phyloP scores from a whole-genome alignment of 2,113 vertebrate species.

The Calidris pygmaea region DNA sequence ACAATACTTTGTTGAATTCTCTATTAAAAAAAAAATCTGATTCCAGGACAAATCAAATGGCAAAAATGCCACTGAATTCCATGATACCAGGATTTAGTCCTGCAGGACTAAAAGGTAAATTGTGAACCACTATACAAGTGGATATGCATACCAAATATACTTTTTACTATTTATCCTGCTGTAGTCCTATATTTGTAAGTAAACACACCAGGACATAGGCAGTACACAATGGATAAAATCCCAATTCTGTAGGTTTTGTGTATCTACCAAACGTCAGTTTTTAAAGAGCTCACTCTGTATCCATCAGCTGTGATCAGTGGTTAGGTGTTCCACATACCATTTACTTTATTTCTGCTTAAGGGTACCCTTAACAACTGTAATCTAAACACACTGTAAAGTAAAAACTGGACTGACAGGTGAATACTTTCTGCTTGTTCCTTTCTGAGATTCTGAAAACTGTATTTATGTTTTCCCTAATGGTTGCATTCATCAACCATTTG shows the following conservation, averaged over 20 bases:
- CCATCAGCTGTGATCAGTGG: background rate
- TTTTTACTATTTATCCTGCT: background rate
- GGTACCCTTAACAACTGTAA: background rate
- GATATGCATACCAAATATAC: background rate
- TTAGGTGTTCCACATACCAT: background rate
- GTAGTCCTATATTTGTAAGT: background rate
- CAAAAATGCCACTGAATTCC: background rate
- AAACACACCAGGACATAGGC: background rate
- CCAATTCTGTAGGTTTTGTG: background rate
- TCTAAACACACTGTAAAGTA: background rate
- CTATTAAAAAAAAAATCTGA: background rate
- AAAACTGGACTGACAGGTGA: background rate
- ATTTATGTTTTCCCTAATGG: background rate
- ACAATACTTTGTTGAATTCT: background rate
- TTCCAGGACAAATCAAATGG: background rate
- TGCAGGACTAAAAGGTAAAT: background rate
- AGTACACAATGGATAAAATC: background rate
- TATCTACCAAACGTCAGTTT: background rate
- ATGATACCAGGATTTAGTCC: background rate
- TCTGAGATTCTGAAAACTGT: background rate
- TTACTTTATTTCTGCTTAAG: background rate
- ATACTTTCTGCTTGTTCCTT: background rate
- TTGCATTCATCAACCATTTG: background rate
- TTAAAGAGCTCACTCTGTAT: background rate
- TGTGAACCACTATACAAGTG: background rate